Conservation (phyloP, 2,888 invertebrate genomes). For the Cephus runcator region DNA sequence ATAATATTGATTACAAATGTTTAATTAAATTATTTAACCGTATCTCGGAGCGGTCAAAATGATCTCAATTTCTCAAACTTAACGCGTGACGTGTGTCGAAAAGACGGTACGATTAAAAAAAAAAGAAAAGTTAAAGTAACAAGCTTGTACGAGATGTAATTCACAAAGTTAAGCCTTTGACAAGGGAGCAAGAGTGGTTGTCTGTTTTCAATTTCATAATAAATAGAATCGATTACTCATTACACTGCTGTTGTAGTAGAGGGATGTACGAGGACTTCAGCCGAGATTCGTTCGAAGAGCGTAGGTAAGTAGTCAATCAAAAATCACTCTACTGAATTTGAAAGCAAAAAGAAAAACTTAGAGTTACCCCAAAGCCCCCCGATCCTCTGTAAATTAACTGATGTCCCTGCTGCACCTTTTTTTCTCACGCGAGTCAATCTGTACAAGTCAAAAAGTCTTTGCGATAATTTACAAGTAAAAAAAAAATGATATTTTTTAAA, state of each 20-base stretch:
- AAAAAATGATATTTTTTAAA: neutral
- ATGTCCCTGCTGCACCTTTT: slow-evolving; percentile 22
- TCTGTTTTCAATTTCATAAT: slow-evolving; percentile 10
- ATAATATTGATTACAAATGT: neutral
- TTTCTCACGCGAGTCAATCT: slow-evolving; percentile 26
- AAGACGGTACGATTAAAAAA: too few relatives aligned
- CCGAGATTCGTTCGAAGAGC: slow-evolving; percentile 88
- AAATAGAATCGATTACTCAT: slow-evolving; percentile 55
- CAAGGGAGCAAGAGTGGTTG: slow-evolving; percentile 49
- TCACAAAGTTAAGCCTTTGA: slow-evolving; percentile 62
- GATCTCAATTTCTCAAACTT: neutral
- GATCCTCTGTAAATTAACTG: slow-evolving; percentile 22
- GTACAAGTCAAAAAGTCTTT: slow-evolving; percentile 11
- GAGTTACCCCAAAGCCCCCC: slow-evolving; percentile 43
- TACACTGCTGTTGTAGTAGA: slow-evolving; percentile 64
- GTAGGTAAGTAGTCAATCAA: slow-evolving; percentile 71
- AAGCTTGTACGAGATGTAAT: slow-evolving; percentile 39
- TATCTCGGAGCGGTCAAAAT: too few relatives aligned
- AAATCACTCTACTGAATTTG: neutral
- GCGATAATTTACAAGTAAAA: neutral
- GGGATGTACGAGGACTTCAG: slow-evolving; percentile 90
- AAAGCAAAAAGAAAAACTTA: neutral
- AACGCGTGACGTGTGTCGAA: too few relatives aligned
- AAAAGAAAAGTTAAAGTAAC: neutral
- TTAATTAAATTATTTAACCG: neutral